Percentiles rank a stretch among this genome's conserved stretches.
Evolutionary conservation across 2,113 vertebrate species (phyloP).

Genomic region (Fulmarus glacialis): DNA sequence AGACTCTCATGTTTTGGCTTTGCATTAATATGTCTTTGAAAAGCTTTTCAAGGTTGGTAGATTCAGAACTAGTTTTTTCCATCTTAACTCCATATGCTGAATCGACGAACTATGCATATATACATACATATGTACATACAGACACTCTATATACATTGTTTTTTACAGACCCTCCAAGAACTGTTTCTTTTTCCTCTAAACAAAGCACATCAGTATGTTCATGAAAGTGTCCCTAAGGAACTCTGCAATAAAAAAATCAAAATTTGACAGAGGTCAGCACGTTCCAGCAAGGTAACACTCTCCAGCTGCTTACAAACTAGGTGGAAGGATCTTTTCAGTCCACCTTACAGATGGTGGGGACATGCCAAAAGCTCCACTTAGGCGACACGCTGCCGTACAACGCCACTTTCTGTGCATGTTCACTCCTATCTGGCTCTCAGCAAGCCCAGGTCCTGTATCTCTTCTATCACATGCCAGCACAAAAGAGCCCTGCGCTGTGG

Average conservation of each 20-base stretch:
- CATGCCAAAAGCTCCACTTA: background rate
- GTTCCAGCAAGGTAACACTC: background rate
- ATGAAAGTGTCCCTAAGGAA: background rate
- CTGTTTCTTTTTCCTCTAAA: slow-evolving; percentile 41
- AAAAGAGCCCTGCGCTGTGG: background rate
- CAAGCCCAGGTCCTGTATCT: background rate
- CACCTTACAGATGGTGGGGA: background rate
- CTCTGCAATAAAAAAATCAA: background rate
- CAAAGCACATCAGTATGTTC: background rate
- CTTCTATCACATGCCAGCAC: background rate
- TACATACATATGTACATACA: background rate
- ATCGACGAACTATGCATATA: background rate
- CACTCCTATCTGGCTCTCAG: background rate
- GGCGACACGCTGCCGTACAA: accelerated
- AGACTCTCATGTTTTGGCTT: slow-evolving; percentile 26
- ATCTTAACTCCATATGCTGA: slow-evolving; percentile 31
- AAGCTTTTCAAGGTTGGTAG: background rate
- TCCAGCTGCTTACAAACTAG: background rate
- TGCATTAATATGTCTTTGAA: background rate
- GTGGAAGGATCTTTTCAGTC: background rate
- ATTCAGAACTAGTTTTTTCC: slow-evolving; percentile 27
- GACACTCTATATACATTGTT: background rate
- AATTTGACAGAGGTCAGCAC: background rate
- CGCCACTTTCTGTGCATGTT: accelerated
- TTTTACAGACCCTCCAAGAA: slow-evolving; percentile 19